Percentiles rank a stretch among this genome's conserved stretches.
phyloP scores from a whole-genome alignment of 2,113 vertebrate species.

The Psittacula cyanocephala region DNA sequence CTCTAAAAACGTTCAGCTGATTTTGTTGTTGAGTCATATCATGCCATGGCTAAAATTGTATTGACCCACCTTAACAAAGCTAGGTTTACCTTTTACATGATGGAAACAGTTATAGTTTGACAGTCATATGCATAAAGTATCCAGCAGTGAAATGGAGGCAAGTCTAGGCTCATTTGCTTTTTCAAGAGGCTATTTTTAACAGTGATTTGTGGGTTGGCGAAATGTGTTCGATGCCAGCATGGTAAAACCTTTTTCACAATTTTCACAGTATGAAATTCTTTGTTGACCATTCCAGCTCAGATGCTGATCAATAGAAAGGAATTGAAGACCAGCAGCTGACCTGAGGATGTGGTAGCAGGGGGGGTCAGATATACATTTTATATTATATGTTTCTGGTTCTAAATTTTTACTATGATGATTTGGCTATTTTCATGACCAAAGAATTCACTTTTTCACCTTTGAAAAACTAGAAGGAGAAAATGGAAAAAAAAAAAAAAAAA shows the following conservation, averaged over 20 bases:
- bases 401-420: neutral
- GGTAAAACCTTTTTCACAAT: accelerated
- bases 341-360: neutral
- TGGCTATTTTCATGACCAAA: neutral
- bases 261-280: neutral
- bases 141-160: neutral
- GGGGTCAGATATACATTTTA: neutral
- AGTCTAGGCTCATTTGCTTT: neutral
- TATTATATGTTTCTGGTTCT: neutral
- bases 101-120: neutral
- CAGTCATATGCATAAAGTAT: neutral
- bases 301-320: neutral
- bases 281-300: neutral
- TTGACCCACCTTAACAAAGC: neutral
- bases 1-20: neutral
- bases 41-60: neutral
- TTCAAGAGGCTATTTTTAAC: neutral
- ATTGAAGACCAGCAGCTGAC: neutral
- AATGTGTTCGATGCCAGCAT: neutral
- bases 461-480: neutral
- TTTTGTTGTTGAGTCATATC: neutral
- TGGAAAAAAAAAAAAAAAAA: too few species aligned
- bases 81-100: neutral
- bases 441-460: neutral
- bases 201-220: neutral